Base-by-base conservation (phyloP, 2,888 invertebrate genomes). In the Heteromurus nitidus region DNA sequence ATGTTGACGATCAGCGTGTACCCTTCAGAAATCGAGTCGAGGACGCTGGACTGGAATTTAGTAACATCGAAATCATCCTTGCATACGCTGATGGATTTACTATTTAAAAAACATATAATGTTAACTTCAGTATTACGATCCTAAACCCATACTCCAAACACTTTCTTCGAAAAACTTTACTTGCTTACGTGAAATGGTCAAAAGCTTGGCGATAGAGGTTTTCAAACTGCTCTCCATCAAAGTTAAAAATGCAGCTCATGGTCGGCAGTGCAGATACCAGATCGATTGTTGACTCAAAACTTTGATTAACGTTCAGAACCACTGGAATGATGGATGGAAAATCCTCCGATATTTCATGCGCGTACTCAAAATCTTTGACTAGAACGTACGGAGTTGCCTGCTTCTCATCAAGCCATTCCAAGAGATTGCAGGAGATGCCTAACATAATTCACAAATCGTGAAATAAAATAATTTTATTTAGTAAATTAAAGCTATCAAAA, bases 171-270 rank as follows among this genome's bases (percentile, higher is more conserved):
- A 31, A 16, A 60, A 60, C 16, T 26, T 58, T 26, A n/a, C 36
- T 9, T 24, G 1, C 31, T 22, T 31, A 74, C 73, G 2, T 74
- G 31, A 58, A 76, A 31, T 68, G 58, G 3, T 67, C 58, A 50
- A 60, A 67, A 1, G 28, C 30, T 30, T 60, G 60, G 1, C 67
- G 67, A 47, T 76, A 76, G 47, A 68, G 22, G 20, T 58, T 44
- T 60, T 76, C 76, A 22, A 76, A 67, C 18, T 20, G 30, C n/a
- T 76, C 68, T 13, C 60, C 76, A 30, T 67, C 60, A 67, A 76
- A 76, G 36, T 67, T 76, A 36, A 76, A 76, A 20, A 76, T 18
- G 11, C 76, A 76, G 16, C 28, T 22, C 58, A 76, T 44, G 3
- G 30, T 5, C 11, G 76, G 76, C 2, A 76, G 60, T 1, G 44